Evolutionary conservation across 2,797 vertebrate genomes (phyloP).

Genomic region (Muraenolepis orangiensis): DNA sequence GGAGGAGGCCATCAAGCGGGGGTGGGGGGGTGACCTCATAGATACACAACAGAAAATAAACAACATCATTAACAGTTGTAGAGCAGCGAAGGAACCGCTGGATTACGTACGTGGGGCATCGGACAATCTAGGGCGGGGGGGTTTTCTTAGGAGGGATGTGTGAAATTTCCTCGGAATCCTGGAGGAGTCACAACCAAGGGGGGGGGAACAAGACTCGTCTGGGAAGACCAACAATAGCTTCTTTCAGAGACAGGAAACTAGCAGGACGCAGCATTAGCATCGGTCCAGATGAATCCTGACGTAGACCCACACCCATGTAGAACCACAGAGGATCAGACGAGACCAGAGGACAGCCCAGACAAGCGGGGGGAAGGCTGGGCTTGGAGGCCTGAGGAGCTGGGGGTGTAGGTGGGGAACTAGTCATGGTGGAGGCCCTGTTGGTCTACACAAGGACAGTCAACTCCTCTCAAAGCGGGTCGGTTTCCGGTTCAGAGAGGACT

Average conservation of each 20-base stretch:
- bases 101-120: not conserved
- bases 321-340: no score
- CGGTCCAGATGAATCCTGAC: conserved; percentile 21
- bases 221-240: conserved; percentile 42
- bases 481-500: not conserved
- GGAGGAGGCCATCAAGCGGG: not conserved
- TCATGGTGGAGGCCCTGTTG: not conserved
- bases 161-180: conserved; percentile 27
- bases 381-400: not conserved
- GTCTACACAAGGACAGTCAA: not conserved
- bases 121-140: not conserved
- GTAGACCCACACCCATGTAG: conserved; percentile 13
- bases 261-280: conserved; percentile 1
- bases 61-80: not conserved
- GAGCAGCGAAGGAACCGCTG: not conserved
- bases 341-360: no score
- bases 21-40: not conserved
- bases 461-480: not conserved
- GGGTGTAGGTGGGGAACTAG: no score
- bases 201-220: conserved; percentile 1
- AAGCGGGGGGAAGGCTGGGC: not conserved
- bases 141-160: conserved; percentile 19
- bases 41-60: not conserved
- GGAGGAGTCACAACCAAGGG: conserved; percentile 21
- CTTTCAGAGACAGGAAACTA: conserved; percentile 39